Percentiles rank a stretch among this genome's conserved stretches.
phyloP scores from a whole-genome alignment of 2,888 invertebrate genomes.

The Stenurella melanura region DNA sequence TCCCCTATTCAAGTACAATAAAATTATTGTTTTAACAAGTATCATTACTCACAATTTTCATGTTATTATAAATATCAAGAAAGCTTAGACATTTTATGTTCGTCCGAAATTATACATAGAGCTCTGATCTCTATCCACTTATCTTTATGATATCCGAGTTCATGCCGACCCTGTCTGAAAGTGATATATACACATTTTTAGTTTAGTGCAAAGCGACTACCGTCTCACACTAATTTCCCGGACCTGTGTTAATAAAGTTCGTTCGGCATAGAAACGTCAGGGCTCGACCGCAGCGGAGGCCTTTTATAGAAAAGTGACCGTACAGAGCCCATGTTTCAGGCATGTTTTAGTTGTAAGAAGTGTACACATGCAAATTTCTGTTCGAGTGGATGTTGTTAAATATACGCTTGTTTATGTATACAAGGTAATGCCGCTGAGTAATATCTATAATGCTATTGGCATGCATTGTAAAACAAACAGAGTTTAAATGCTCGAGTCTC shows the following conservation, averaged over 20 bases:
- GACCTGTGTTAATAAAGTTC: conserved; percentile 4
- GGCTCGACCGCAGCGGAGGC: conserved; percentile 9
- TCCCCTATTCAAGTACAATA: too few species aligned
- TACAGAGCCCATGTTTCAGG: conserved; percentile 4
- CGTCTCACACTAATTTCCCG: conserved; percentile 14
- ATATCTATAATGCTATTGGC: conserved; percentile 2
- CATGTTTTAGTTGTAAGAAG: conserved; percentile 20
- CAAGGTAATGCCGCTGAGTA: conserved; percentile 20
- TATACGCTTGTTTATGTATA: conserved; percentile 31
- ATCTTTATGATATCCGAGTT: not conserved
- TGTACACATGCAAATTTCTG: conserved; percentile 31
- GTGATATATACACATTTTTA: not conserved
- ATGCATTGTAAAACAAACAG: conserved; percentile 1
- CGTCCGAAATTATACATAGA: too few species aligned
- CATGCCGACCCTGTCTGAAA: not conserved
- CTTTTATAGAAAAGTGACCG: conserved; percentile 26
- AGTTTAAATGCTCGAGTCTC: not conserved
- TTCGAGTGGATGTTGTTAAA: conserved; percentile 32
- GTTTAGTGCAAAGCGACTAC: not conserved
- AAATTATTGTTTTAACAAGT: too few species aligned
- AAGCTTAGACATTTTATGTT: too few species aligned
- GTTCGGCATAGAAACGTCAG: conserved; percentile 1
- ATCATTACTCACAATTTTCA: too few species aligned
- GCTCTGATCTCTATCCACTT: too few species aligned
- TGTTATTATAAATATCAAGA: too few species aligned